Base-by-base conservation (phyloP, 2,113 vertebrate genomes). In the Prinia subflava region DNA sequence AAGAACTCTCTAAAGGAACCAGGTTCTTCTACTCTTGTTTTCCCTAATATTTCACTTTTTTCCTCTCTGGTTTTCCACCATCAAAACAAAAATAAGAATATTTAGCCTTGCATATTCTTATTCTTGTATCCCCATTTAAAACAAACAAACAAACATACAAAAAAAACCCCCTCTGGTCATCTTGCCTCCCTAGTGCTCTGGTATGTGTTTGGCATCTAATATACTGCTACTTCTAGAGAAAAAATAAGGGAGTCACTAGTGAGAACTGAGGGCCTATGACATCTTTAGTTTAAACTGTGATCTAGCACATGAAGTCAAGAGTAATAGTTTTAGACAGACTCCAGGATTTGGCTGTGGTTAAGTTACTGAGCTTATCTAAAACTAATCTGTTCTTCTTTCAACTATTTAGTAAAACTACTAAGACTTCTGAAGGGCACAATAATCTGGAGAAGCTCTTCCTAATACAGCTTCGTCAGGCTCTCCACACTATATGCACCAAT, bases 401-500 rank as follows among this genome's bases (percentile, higher is more conserved):
- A 97, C 88, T 98, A 42, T 98, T 98, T 82, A 98, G 98, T 95
- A 94, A 90, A 56, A 98, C 98, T 59, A 98, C 98, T 31, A 98
- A 98, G 93, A 92, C 90, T 4, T 98, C 98, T 31, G 94, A 97
- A 91, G 97, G 96, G 80, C 95, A 92, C 16, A 30, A 85, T 22
- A 64, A 98, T 56, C 94, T 99, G n/a, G 89, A 97, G 31, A n/a
- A 96, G 7, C 97, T 98, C 47, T 92, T 99, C 35, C 63, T 83
- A 59, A 97, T 92, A 31, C 91, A 98, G 1, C 92, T 98, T 50
- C 96, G 97, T 53, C 97, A 98, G 88, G 98, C 98, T 16, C 95
- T 98, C 57, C 95, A 98, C 28, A 97, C 95, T 5, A 92, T 96
- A 9, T 98, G 98, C 59, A 95, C 92, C 17, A 98, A 97, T 8